Conservation (phyloP, 2,888 invertebrate genomes). For the Calliopum simillimum region DNA sequence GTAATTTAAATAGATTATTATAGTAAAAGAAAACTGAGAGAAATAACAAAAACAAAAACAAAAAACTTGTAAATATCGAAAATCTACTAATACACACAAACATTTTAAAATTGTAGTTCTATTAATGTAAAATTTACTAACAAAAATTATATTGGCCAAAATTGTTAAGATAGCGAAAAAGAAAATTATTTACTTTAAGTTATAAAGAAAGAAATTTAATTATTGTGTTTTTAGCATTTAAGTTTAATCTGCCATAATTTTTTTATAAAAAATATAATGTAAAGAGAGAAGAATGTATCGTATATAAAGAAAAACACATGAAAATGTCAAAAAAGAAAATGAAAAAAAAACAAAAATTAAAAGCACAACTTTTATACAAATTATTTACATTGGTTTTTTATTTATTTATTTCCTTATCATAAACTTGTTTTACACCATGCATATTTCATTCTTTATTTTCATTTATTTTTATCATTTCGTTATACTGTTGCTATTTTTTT, state of each 20-base stretch:
- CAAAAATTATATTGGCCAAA: background rate
- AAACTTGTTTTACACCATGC: background rate
- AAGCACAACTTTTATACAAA: background rate
- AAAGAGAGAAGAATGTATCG: slow-evolving; percentile 19
- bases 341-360: slow-evolving; percentile 23
- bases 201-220: background rate
- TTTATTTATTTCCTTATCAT: slow-evolving; percentile 3
- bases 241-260: slow-evolving; percentile 46
- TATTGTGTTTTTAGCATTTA: slow-evolving; percentile 42
- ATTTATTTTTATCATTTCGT: background rate
- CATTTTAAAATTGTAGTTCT: background rate
- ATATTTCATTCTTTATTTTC: background rate
- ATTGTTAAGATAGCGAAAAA: background rate
- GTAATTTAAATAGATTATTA: background rate
- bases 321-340: slow-evolving; percentile 32
- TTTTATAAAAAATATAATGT: slow-evolving; percentile 37
- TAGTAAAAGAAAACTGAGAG: background rate
- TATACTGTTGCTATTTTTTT: background rate
- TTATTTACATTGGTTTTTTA: background rate
- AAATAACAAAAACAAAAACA: background rate
- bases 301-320: slow-evolving; percentile 32
- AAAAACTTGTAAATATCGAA: slow-evolving; percentile 25
- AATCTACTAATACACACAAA: background rate
- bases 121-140: slow-evolving; percentile 15
- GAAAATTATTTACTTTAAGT: background rate